A percentile compares a stretch with the other conserved stretches of the same genome.
Evolutionary conservation across 2,113 vertebrate species (phyloP).

Genomic region (Camelus bactrianus): DNA sequence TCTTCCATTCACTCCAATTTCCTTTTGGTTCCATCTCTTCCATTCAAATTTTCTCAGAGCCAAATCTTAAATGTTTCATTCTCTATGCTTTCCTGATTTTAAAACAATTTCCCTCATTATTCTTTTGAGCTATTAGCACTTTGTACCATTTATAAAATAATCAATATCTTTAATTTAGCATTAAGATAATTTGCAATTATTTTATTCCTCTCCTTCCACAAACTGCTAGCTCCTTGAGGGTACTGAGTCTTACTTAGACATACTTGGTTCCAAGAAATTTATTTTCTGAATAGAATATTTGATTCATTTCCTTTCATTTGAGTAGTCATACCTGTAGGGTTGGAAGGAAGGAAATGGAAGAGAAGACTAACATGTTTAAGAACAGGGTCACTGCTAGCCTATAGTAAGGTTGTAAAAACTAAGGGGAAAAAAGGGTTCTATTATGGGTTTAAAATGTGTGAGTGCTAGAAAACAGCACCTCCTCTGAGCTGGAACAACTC

Average conservation of each 20-base stretch:
- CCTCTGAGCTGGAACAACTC: not conserved
- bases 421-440: not conserved
- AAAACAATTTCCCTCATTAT: slow-evolving; percentile 43
- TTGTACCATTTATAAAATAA: slow-evolving; percentile 36
- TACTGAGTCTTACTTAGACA: not conserved
- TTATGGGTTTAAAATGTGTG: not conserved
- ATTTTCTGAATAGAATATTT: slow-evolving; percentile 11
- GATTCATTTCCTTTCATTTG: slow-evolving; percentile 24
- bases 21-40: not conserved
- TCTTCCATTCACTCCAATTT: not conserved
- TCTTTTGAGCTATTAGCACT: slow-evolving; percentile 1
- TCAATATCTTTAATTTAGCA: not conserved
- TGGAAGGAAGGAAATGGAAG: not conserved
- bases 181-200: slow-evolving; percentile 2
- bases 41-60: slow-evolving; percentile 6
- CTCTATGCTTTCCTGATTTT: not conserved
- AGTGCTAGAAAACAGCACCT: not conserved
- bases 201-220: not conserved
- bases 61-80: slow-evolving; percentile 28
- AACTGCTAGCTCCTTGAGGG: not conserved
- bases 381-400: not conserved
- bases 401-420: not conserved
- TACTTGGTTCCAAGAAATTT: not conserved
- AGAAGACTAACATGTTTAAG: not conserved
- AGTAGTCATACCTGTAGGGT: not conserved